Base-by-base conservation (phyloP, 2,888 invertebrate species). In the Drosophila gaucha region DNA sequence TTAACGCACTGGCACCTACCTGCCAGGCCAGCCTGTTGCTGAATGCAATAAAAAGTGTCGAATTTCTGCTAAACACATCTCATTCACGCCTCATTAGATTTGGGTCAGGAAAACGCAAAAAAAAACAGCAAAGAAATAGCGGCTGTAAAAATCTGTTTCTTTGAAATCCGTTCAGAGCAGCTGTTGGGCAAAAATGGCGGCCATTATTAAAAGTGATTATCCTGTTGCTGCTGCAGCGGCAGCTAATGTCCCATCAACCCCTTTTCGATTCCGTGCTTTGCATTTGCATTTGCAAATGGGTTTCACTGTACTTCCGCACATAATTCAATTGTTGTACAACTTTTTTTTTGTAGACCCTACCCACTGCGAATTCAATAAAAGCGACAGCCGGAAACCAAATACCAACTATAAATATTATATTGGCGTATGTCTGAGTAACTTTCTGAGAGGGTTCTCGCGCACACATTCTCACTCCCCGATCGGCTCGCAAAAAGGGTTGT, bases 351-450 rank as follows among this genome's bases (percentile, higher is more conserved):
- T 49, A 43, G 26, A 36, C 9, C 33, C 51, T 51, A 51, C 69
- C 69, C 72, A 72, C 46, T 54, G 58, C 66, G 67, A 80, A 78
- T 79, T 83, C 71, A 83, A 84, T 84, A 76, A 78, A 60, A 54
- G 47, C 70, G 79, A 58, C 78, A 68, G 83, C 70, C 78, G 83
- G 83, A 83, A 80, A 74, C 72, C 75, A 80, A 86, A 82, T 82
- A 72, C 74, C 85, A 82, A 82, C 86, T 82, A 88, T 88, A 88
- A 82, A 82, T 82, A 78, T 82, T 78, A 78, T 82, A 86, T 86
- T 88, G 78, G 83, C 83, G 70, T 80, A 54, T 64, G 74, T 72
- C 60, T 68, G 70, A 31, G 35, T 54, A 59, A 59, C 62, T 74
- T 59, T 60, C 26, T 3, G 2, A 26, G 26, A 63, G 60, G 64